These are phyloP conservation scores for Ataeniobius toweri DNA, from an alignment of 2,797 vertebrate species.

Conservation along the genomic window DNA sequence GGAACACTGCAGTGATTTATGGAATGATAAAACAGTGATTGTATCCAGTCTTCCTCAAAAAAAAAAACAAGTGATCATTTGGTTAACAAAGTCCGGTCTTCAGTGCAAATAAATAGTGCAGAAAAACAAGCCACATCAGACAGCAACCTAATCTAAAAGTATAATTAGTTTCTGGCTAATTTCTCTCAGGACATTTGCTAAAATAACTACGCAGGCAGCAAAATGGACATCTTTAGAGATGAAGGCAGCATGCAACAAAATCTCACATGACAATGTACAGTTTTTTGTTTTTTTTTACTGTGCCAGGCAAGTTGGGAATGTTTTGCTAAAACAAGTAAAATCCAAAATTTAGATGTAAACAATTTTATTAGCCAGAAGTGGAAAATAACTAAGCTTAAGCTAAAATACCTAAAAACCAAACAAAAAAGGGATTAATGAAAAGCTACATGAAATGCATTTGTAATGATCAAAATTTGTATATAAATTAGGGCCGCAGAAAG, in stretches of 20 bases:
- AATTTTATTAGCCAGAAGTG: too few species aligned
- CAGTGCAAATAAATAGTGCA: constrained; percentile 40
- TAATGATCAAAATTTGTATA: neutral
- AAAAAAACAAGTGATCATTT: constrained; percentile 3
- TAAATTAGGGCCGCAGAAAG: neutral
- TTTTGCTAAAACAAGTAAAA: constrained; percentile 2
- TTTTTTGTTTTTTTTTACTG: neutral
- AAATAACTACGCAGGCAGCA: constrained; percentile 15
- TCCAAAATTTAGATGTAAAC: neutral
- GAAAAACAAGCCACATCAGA: constrained; percentile 23
- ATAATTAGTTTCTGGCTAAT: constrained; percentile 17
- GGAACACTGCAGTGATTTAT: neutral
- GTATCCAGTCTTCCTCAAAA: constrained; percentile 1
- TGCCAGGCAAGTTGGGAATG: neutral
- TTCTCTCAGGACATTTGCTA: constrained; percentile 37
- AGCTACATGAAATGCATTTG: neutral
- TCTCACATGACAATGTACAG: constrained; percentile 2
- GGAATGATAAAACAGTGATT: constrained; percentile 7
- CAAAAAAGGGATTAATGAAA: neutral
- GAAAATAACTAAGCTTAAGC: neutral
- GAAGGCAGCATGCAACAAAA: constrained; percentile 60
- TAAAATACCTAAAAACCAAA: neutral
- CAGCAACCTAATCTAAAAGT: constrained; percentile 25
- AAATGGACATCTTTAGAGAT: constrained; percentile 36
- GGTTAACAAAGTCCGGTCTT: constrained; percentile 27